Evolutionary conservation across 2,888 invertebrate species (phyloP), one percentile per base, ranked within the genome.

Genomic region (Drosophila nr. medialis): DNA sequence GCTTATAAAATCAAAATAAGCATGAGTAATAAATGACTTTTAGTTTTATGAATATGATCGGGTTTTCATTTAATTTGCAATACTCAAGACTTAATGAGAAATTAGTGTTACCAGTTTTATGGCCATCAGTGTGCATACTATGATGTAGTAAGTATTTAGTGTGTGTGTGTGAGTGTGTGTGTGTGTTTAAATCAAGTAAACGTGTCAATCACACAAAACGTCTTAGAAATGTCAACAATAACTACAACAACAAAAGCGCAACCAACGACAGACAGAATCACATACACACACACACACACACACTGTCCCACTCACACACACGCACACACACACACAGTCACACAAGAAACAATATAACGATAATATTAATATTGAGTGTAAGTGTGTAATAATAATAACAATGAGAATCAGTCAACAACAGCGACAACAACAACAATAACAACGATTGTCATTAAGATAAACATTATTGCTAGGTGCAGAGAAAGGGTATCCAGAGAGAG

Each of bases 131-230:
- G 24, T 53, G 24, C 21, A 34, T 24, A 34, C 18, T 15, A 24
- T 24, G 45, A 24, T 34, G 24, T 24, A 24, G 24, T 53, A 53
- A 34, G 53, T 53, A 21, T 32, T 21, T 27, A 63, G 50, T 69
- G 30, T 34, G 34, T 36, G 27, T 63, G 38, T 50, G 36, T 29
- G 11, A 53, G 21, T 60, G 38, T 55, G 27, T 45, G 45, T 55
- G 29, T 60, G 69, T 74, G 76, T 50, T 80, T 51, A 66, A 80
- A 76, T 77, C 77, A 80, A 80, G 80, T 71, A 80, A 71, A 77
- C 80, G 77, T 77, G 77, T 77, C 80, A 80, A 80, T 77, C 77
- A 80, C 60, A 74, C 54, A 61, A 40, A 76, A 76, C 61, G 75
- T 64, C 75, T 76, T 69, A 64, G 48, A 76, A 75, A 69, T 79